Evolutionary conservation across 2,888 invertebrate genomes (phyloP).

Genomic region (Leptopterna dolabrata): DNA sequence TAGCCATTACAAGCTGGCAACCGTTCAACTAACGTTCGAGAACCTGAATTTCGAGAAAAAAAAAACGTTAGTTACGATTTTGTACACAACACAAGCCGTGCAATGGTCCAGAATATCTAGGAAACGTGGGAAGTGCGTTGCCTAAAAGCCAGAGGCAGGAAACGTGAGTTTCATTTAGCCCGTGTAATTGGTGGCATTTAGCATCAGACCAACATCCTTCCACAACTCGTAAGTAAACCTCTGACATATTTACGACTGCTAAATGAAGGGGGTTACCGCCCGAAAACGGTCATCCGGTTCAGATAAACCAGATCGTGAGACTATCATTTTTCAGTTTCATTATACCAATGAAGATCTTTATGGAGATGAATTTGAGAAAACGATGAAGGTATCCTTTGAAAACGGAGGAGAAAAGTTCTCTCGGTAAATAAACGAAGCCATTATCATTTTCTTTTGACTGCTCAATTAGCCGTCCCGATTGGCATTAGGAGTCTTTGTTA

Average conservation of each 20-base stretch:
- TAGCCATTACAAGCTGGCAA: no score
- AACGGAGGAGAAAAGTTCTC: background rate
- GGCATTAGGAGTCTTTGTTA: background rate
- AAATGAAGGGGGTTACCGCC: background rate
- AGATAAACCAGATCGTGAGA: background rate
- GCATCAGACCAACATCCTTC: background rate
- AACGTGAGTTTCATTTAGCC: background rate
- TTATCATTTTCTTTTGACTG: background rate
- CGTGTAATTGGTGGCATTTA: background rate
- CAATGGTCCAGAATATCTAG: background rate
- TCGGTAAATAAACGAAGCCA: background rate
- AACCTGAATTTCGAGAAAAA: background rate
- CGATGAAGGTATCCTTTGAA: background rate
- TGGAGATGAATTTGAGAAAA: background rate
- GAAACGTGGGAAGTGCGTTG: background rate
- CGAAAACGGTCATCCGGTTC: background rate
- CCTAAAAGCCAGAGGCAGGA: background rate
- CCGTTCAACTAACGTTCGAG: no score
- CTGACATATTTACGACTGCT: background rate
- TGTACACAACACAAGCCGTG: background rate
- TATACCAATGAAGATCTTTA: background rate
- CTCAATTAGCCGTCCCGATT: background rate
- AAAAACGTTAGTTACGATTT: background rate
- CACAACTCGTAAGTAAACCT: background rate
- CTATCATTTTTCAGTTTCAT: background rate